These are phyloP conservation scores for Gymnosoma rotundatum DNA, from an alignment of 2,888 invertebrate genomes.

Conservation along the genomic window DNA sequence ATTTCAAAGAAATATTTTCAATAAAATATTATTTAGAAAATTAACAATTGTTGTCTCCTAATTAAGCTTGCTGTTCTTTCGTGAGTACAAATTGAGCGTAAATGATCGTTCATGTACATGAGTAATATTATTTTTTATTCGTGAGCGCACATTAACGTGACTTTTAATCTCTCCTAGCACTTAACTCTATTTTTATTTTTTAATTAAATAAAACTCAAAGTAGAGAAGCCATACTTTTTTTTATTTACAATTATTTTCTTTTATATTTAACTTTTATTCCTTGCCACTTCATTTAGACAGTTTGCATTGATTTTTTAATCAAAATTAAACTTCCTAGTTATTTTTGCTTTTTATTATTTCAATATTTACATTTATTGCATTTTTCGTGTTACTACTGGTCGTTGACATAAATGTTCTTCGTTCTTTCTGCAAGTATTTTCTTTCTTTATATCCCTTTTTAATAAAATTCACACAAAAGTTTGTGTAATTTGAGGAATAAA, in stretches of 20 bases:
- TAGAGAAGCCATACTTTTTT: background rate
- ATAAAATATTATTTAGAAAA: too few species aligned
- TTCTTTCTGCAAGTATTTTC: conserved; percentile 35
- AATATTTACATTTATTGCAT: conserved; percentile 69
- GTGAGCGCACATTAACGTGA: too few species aligned
- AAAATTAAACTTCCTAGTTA: conserved; percentile 68
- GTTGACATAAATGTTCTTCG: conserved; percentile 68
- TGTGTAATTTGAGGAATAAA: conserved; percentile 28
- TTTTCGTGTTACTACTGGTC: conserved; percentile 70
- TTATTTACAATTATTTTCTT: too few species aligned
- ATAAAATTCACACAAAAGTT: conserved; percentile 50
- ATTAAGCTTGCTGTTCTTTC: background rate
- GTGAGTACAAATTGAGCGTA: too few species aligned
- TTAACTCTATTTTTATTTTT: too few species aligned
- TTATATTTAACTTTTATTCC: conserved; percentile 1
- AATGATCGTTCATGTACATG: too few species aligned
- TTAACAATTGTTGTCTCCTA: too few species aligned
- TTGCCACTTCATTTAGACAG: conserved; percentile 47
- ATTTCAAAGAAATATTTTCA: too few species aligned
- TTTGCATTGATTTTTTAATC: conserved; percentile 48
- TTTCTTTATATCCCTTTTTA: conserved; percentile 38
- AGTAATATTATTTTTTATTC: conserved; percentile 17
- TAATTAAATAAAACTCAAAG: too few species aligned
- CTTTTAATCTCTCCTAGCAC: too few species aligned
- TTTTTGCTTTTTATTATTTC: conserved; percentile 53